Conservation (phyloP, 2,797 vertebrate genomes). For the Anabas testudineus region DNA sequence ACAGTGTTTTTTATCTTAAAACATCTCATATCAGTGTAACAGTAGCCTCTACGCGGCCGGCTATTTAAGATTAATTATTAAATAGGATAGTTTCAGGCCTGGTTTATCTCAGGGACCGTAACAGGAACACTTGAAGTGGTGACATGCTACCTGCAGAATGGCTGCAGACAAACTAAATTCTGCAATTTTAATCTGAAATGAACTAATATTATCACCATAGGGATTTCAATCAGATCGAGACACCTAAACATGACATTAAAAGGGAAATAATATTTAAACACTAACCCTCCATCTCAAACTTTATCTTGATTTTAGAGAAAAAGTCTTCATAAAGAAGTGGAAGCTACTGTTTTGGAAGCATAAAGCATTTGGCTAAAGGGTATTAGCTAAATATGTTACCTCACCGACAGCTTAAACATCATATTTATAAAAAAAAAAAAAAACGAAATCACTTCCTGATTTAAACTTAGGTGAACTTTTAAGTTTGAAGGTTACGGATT, state of each 20-base stretch:
- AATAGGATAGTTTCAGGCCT: constrained; percentile 8
- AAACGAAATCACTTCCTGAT: background rate
- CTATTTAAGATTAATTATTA: constrained; percentile 4
- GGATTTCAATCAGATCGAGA: constrained; percentile 16
- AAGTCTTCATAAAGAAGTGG: constrained; percentile 6
- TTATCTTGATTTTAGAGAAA: constrained; percentile 18
- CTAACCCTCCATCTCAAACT: constrained; percentile 1
- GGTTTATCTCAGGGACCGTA: constrained; percentile 21
- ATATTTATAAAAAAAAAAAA: background rate
- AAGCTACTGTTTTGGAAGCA: constrained; percentile 32
- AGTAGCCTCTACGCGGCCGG: background rate
- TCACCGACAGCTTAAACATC: background rate
- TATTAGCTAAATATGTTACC: background rate
- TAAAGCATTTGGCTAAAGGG: constrained; percentile 16
- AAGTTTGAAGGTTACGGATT: background rate
- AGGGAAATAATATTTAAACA: background rate
- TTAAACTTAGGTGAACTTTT: background rate
- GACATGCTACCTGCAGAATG: constrained; percentile 9
- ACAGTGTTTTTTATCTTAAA: background rate
- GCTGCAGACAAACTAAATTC: no score
- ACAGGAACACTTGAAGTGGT: constrained; percentile 20
- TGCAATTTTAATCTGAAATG: no score
- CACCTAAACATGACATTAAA: constrained; percentile 1
- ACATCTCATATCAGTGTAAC: background rate
- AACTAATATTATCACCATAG: background rate